Conservation (phyloP, 2,888 invertebrate species). For the Polymixis lichenea region DNA sequence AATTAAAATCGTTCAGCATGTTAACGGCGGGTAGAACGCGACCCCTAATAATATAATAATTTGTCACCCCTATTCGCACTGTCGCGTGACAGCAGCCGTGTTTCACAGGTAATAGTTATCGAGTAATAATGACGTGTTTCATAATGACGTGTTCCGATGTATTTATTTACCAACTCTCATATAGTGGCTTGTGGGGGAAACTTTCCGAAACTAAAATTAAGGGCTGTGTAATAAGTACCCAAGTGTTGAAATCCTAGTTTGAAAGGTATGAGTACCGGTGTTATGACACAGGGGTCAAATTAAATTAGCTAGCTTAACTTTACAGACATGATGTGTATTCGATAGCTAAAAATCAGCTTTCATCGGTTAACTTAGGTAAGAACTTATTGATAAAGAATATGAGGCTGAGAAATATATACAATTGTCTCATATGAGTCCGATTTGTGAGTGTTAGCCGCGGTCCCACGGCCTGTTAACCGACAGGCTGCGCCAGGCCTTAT, state of each 20-base stretch:
- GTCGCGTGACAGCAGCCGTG: slow-evolving; percentile 45
- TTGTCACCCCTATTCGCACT: slow-evolving; percentile 46
- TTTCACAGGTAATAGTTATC: slow-evolving; percentile 49
- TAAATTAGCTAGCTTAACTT: no score
- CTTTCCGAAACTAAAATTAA: not conserved
- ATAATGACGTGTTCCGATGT: slow-evolving; percentile 43
- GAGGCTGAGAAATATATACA: no score
- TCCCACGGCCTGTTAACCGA: no score
- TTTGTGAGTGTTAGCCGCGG: not conserved
- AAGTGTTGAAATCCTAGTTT: no score
- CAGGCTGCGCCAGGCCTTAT: no score
- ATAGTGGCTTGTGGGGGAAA: not conserved
- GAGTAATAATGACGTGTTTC: slow-evolving; percentile 27
- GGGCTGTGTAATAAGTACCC: not conserved
- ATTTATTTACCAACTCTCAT: slow-evolving; percentile 42
- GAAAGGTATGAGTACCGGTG: no score
- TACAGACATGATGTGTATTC: no score
- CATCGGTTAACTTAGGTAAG: no score
- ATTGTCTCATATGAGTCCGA: not conserved
- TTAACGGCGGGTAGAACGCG: slow-evolving; percentile 3
- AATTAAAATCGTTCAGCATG: slow-evolving; percentile 17
- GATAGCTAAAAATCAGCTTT: no score
- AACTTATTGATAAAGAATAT: no score
- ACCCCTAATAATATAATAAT: slow-evolving; percentile 53
- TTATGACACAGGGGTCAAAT: no score